These are phyloP conservation scores for Isurus oxyrinchus DNA, from an alignment of 2,113 vertebrate genomes.

Conservation along the genomic window DNA sequence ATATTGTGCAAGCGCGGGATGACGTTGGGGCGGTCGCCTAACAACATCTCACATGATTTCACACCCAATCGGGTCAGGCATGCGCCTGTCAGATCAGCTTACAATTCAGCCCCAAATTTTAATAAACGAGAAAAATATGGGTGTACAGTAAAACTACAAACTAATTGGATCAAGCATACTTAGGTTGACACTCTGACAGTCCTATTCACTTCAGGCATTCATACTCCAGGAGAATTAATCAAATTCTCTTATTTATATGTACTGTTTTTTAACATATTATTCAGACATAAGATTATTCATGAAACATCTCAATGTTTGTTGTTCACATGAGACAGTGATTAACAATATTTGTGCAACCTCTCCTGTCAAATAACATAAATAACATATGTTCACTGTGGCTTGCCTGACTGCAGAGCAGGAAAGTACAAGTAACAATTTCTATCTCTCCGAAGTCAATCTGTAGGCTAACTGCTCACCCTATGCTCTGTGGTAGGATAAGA, in stretches of 20 bases:
- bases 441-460: background rate
- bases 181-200: background rate
- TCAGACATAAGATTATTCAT: background rate
- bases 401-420: background rate
- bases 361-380: background rate
- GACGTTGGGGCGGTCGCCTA: too few relatives aligned
- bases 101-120: background rate
- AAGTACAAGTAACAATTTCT: background rate
- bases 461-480: background rate
- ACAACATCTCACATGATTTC: too few relatives aligned
- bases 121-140: background rate
- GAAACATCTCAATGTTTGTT: conserved; percentile 6
- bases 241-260: background rate
- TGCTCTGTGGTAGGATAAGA: background rate
- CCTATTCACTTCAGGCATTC: background rate
- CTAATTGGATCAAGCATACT: background rate
- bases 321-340: background rate
- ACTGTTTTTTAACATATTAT: background rate
- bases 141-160: background rate
- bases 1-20: too few relatives aligned
- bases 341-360: background rate
- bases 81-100: too few relatives aligned
- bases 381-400: background rate
- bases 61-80: too few relatives aligned
- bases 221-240: background rate